Conservation (phyloP, 2,797 vertebrate genomes). For the Sarcophilus harrisii region DNA sequence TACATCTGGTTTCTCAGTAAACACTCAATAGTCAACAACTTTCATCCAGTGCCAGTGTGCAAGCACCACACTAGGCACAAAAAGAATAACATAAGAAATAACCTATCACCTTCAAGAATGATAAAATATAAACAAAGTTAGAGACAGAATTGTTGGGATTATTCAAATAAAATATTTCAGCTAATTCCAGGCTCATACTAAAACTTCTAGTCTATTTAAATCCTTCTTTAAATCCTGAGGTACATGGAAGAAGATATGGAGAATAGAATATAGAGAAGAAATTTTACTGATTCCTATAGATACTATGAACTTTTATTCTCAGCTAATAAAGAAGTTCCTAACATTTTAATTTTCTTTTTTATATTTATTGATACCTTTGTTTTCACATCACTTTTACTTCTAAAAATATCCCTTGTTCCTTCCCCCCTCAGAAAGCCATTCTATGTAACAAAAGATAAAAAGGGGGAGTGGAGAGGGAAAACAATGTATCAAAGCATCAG, state of each 20-base stretch:
- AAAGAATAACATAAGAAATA: background rate
- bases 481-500: background rate
- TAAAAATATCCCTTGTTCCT: background rate
- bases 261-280: background rate
- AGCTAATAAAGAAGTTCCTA: background rate
- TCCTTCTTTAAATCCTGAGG: background rate
- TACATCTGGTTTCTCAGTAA: slow-evolving; percentile 36
- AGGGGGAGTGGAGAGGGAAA: background rate
- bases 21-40: slow-evolving; percentile 20
- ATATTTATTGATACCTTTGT: background rate
- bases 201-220: background rate
- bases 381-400: background rate
- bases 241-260: background rate
- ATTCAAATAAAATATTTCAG: background rate
- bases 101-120: background rate
- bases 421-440: background rate
- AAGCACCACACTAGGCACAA: background rate
- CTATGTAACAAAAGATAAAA: background rate
- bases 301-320: background rate
- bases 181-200: background rate
- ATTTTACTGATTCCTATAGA: background rate
- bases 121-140: background rate
- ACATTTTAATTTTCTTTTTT: background rate
- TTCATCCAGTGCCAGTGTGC: background rate
- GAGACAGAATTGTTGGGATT: background rate